Percentiles rank a stretch among this genome's conserved stretches.
Evolutionary conservation across 2,113 vertebrate species (phyloP).

Genomic region (Cettia cetti): DNA sequence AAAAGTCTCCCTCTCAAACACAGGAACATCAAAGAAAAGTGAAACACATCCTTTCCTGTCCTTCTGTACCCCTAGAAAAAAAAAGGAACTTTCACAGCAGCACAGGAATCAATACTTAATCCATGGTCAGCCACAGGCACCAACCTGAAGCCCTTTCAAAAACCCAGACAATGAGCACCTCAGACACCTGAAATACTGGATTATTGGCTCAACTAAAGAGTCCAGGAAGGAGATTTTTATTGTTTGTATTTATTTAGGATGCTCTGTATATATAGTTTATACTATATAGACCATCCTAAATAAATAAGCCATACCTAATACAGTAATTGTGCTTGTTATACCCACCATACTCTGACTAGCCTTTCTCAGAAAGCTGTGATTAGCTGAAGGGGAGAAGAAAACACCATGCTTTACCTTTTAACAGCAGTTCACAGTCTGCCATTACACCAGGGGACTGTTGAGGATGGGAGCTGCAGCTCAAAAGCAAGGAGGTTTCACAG

Average conservation of each 20-base stretch:
- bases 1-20: background rate
- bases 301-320: background rate
- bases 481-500: background rate
- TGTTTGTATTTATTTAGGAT: background rate
- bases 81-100: background rate
- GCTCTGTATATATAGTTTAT: background rate
- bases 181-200: background rate
- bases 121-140: background rate
- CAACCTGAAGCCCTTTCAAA: background rate
- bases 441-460: background rate
- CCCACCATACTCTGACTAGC: rapidly evolving
- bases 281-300: background rate
- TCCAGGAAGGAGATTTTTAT: background rate
- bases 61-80: background rate
- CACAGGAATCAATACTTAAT: background rate
- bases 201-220: background rate
- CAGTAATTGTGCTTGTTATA: rapidly evolving
- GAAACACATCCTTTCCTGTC: background rate
- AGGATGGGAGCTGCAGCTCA: background rate
- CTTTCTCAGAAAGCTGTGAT: background rate
- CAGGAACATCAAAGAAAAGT: background rate
- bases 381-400: background rate
- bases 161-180: background rate
- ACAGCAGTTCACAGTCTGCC: background rate
- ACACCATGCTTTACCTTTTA: background rate